phyloP scores from a whole-genome alignment of 2,888 invertebrate species.

The Xanthorhoe designata region DNA sequence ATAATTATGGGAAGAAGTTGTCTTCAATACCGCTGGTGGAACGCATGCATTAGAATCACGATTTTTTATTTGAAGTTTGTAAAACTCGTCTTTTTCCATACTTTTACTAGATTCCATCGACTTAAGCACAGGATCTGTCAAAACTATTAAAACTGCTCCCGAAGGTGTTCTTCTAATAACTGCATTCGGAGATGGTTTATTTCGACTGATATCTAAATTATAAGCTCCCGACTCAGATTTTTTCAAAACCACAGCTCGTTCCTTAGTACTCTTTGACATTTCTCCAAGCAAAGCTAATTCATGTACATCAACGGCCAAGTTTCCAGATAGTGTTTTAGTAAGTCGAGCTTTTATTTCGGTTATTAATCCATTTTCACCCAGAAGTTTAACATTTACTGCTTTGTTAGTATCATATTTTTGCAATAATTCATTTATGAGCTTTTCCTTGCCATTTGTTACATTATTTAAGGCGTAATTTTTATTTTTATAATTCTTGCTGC shows the following conservation, averaged over 20 bases:
- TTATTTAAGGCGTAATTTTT: neutral
- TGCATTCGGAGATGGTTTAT: constrained; percentile 45
- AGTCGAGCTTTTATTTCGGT: constrained; percentile 43
- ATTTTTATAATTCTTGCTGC: neutral
- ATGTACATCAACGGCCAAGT: constrained; percentile 48
- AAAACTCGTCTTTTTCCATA: constrained; percentile 31
- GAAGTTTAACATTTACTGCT: constrained; percentile 41
- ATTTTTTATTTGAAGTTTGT: constrained; percentile 53
- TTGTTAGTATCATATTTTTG: constrained; percentile 27
- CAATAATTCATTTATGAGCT: constrained; percentile 32
- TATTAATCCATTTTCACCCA: constrained; percentile 40
- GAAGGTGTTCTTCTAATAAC: constrained; percentile 50
- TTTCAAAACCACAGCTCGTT: constrained; percentile 47
- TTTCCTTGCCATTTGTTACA: neutral
- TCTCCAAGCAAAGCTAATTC: constrained; percentile 40
- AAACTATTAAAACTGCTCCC: constrained; percentile 47
- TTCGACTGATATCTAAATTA: constrained; percentile 41
- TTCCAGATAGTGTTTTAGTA: constrained; percentile 51
- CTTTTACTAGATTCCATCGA: constrained; percentile 17
- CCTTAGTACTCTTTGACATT: constrained; percentile 36
- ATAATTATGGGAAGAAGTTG: constrained; percentile 61
- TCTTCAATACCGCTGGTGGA: constrained; percentile 56
- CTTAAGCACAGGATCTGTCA: constrained; percentile 39
- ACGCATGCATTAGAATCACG: constrained; percentile 42
- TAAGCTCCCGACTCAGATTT: constrained; percentile 45